Evolutionary conservation across 2,888 invertebrate species (phyloP).

Genomic region (Hydraecia micacea): DNA sequence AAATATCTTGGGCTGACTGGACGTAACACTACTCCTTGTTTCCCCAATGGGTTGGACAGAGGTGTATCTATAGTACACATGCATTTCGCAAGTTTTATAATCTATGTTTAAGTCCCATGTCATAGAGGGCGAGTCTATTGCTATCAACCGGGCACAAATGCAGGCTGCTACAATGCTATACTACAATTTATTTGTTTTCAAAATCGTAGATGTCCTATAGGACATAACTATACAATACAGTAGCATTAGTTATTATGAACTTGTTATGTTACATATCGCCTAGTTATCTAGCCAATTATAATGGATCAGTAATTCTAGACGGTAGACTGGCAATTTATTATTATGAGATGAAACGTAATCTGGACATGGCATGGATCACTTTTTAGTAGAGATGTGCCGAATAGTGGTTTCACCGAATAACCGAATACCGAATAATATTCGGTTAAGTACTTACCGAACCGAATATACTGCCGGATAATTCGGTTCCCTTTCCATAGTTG

Average conservation of each 20-base stretch:
- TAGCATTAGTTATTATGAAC: neutral
- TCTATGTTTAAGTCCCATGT: neutral
- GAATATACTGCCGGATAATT: too few relatives aligned
- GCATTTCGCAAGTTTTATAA: neutral
- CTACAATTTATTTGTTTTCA: too few relatives aligned
- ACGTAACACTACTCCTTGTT: neutral
- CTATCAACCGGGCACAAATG: too few relatives aligned
- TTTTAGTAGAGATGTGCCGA: too few relatives aligned
- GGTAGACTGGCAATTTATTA: constrained; percentile 35
- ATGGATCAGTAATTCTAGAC: constrained; percentile 21
- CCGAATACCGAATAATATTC: too few relatives aligned
- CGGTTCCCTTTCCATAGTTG: too few relatives aligned
- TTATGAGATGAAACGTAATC: constrained; percentile 16
- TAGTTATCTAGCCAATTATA: constrained; percentile 25
- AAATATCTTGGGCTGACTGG: too few relatives aligned
- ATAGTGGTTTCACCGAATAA: too few relatives aligned
- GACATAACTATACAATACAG: constrained; percentile 10
- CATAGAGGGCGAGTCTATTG: too few relatives aligned
- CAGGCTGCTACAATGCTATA: too few relatives aligned
- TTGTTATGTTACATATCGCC: constrained; percentile 15
- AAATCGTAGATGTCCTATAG: neutral
- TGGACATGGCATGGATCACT: neutral
- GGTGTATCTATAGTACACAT: neutral
- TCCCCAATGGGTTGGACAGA: neutral
- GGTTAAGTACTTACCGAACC: too few relatives aligned